Evolutionary conservation across 2,888 invertebrate genomes (phyloP).

Genomic region (Masnerella sp.): DNA sequence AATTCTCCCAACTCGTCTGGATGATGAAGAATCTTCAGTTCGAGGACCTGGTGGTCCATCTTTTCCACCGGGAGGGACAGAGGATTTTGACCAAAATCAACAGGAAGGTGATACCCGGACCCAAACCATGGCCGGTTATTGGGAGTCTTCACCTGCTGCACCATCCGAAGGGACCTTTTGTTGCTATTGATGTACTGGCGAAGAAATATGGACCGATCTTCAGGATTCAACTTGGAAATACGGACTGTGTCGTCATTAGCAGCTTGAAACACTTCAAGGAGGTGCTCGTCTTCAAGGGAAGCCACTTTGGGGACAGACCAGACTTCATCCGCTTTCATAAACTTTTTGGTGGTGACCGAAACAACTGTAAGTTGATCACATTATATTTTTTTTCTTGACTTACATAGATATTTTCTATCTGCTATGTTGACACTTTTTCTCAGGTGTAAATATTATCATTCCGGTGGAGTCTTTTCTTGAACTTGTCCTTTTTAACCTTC

Average conservation of each 20-base stretch:
- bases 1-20: conserved; percentile 2
- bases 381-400: too few species aligned
- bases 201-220: conserved; percentile 86
- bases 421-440: too few species aligned
- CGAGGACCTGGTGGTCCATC: conserved; percentile 7
- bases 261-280: conserved; percentile 85
- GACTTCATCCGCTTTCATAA: conserved; percentile 89
- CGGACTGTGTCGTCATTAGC: conserved; percentile 86
- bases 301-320: conserved; percentile 89
- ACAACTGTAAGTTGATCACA: conserved; percentile 86
- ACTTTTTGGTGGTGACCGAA: conserved; percentile 90
- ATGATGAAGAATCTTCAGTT: neutral
- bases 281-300: conserved; percentile 88
- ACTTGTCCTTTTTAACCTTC: too few species aligned
- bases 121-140: conserved; percentile 81
- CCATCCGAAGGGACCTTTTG: conserved; percentile 83
- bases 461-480: too few species aligned
- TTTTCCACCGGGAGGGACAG: neutral
- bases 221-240: conserved; percentile 83
- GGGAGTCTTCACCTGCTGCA: conserved; percentile 85
- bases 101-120: conserved; percentile 55
- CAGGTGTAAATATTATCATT: too few species aligned
- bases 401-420: too few species aligned
- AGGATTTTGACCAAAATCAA: neutral
- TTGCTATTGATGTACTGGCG: conserved; percentile 84